Evolutionary conservation across 2,113 vertebrate species (phyloP), one percentile per base, ranked within the genome.

Genomic region (Hemibagrus wyckioides): DNA sequence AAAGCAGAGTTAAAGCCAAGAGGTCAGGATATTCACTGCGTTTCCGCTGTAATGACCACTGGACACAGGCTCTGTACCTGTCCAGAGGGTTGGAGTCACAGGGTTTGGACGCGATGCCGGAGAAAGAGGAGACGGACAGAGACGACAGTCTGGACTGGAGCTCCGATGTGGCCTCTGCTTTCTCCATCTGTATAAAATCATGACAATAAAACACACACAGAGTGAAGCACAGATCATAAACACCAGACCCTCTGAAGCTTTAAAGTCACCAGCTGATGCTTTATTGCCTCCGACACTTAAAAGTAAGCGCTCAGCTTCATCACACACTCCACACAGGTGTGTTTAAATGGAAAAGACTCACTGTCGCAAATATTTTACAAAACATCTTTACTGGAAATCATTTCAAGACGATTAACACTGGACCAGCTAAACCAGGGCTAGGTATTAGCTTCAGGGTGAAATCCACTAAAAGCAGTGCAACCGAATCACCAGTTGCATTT

Each of bases 91-190:
- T 89, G 80, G 65, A 87, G 89, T 94, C 93, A 85, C 93, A 91
- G 89, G 91, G 93, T 23, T 94, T 92, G 59, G 94, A 94, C 69
- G 93, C 91, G 76, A 95, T 90, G 71, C 95, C 95, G 15, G 95
- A 94, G 56, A 95, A 95, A 57, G 95, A 95, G 0, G 95, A 94
- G 84, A 95, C 92, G 25, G 95, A 95, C 69, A 96, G 90, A 7
- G 95, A 94, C 13, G 95, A 94, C 89, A 96, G 89, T 89, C 95
- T 93, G 6, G 95, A 96, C 89, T 95, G 93, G 11, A 95, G 94
- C 91, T 95, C 93, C 23, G 95, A 94, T 84, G 94, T 88, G 15
- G 91, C 69, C 19, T 94, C 95, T 89, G 89, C 61, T 88, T 89
- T 92, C 92, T 95, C 94, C 95, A 95, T 95, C 87, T 88, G 92